Evolutionary conservation across 2,888 invertebrate species (phyloP), one percentile per base, ranked within the genome.

Genomic region (Trisateles emortualis): DNA sequence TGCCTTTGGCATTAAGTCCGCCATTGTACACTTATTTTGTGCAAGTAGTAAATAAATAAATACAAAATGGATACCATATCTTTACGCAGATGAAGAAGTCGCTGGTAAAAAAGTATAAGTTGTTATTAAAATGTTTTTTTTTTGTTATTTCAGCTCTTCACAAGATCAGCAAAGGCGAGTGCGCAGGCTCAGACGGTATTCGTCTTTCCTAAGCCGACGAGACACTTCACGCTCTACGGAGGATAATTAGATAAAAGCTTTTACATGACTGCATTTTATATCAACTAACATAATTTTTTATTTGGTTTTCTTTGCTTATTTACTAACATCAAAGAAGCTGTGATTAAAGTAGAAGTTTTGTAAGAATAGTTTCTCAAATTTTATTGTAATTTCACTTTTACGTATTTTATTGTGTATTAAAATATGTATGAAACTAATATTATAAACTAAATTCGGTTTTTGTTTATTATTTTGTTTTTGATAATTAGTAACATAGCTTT

Each of bases 81-180:
- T n/a, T n/a, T n/a, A n/a, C n/a, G n/a, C n/a, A n/a, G n/a, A n/a
- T n/a, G n/a, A n/a, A n/a, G n/a, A n/a, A n/a, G n/a, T n/a, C n/a
- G n/a, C n/a, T n/a, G n/a, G n/a, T n/a, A n/a, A n/a, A n/a, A n/a
- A n/a, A n/a, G n/a, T n/a, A n/a, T n/a, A n/a, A n/a, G n/a, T n/a
- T n/a, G n/a, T n/a, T n/a, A n/a, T n/a, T 22, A 22, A 22, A 22
- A 5, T 22, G 22, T 22, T 22, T 17, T 30, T 24, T 26, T 51
- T 65, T 72, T 55, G 54, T 41, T 60, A 73, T 87, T 94, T 24
- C 90, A 95, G 95, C 93, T 72, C 83, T 95, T 61, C 87, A 87
- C 19, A 86, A 94, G 68, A 88, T 95, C 70, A 94, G 94, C 82
- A 93, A 94, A 72, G 95, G 95, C 46, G 94, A 94, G 79, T 95